Conservation (phyloP, 1,140 invertebrate genomes). For the Vanessa tameamea region DNA sequence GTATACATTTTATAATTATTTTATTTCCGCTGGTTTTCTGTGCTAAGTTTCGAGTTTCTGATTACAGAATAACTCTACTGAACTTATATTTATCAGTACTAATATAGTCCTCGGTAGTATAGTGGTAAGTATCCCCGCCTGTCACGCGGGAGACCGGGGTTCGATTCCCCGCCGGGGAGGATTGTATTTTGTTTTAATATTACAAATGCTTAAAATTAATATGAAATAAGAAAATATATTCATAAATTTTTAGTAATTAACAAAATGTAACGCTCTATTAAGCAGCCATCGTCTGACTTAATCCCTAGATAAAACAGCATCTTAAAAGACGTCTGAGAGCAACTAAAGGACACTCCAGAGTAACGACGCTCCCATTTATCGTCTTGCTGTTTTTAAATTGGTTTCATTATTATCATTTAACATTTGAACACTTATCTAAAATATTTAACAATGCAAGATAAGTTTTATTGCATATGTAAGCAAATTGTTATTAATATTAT, state of each 20-base stretch:
- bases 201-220: not conserved
- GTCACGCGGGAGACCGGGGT: constrained; percentile 58
- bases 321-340: constrained; percentile 11
- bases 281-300: not conserved
- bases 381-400: not conserved
- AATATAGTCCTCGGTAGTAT: constrained; percentile 39
- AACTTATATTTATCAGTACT: not conserved
- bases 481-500: too few relatives aligned
- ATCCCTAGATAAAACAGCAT: constrained; percentile 6
- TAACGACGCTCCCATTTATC: constrained; percentile 7
- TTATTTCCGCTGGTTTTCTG: too few relatives aligned
- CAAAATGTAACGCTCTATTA: not conserved
- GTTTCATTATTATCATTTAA: not conserved
- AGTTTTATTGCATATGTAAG: too few relatives aligned
- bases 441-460: too few relatives aligned
- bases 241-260: not conserved
- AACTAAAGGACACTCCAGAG: not conserved
- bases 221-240: too few relatives aligned
- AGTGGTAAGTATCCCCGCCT: constrained; percentile 56
- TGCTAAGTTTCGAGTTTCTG: too few relatives aligned
- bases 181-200: not conserved
- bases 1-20: too few relatives aligned
- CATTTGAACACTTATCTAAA: too few relatives aligned
- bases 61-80: too few relatives aligned
- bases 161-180: constrained; percentile 60